Conservation (phyloP, 2,888 invertebrate species). For the Odontothrips loti region DNA sequence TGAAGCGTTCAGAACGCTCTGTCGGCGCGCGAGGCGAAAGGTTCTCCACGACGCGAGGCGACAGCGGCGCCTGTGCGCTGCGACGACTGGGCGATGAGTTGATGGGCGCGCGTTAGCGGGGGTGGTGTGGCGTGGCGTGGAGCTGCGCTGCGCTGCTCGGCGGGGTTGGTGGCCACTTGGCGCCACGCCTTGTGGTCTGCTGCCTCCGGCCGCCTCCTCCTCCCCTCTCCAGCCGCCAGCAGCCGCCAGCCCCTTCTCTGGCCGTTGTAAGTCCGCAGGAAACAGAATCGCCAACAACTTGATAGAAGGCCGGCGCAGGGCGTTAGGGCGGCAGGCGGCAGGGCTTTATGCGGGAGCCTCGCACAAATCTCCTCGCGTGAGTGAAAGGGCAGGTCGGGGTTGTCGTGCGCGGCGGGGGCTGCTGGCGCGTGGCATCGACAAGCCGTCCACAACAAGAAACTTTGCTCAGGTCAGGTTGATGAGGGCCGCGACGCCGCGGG, state of each 20-base stretch:
- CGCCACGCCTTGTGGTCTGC: conserved; percentile 6
- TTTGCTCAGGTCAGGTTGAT: too few relatives aligned
- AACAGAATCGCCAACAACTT: neutral
- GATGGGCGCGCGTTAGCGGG: neutral
- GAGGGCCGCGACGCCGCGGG: too few relatives aligned
- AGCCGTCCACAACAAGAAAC: too few relatives aligned
- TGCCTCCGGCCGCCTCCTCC: neutral
- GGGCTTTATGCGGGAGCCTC: too few relatives aligned
- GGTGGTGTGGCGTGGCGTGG: neutral
- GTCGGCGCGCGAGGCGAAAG: too few relatives aligned
- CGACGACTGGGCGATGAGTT: too few relatives aligned
- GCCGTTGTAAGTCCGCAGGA: neutral
- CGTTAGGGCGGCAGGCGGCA: neutral
- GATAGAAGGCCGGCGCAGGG: neutral
- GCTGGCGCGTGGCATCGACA: too few relatives aligned
- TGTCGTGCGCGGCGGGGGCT: neutral
- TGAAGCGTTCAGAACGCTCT: too few relatives aligned
- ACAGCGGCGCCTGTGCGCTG: neutral
- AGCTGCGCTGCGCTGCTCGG: neutral
- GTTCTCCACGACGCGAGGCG: neutral
- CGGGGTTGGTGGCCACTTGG: neutral
- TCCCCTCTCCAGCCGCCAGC: neutral
- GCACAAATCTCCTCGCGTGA: neutral
- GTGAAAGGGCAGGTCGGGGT: neutral
- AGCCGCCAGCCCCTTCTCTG: neutral